These are phyloP conservation scores for Morelia viridis DNA, from an alignment of 2,797 vertebrate species.

Conservation along the genomic window DNA sequence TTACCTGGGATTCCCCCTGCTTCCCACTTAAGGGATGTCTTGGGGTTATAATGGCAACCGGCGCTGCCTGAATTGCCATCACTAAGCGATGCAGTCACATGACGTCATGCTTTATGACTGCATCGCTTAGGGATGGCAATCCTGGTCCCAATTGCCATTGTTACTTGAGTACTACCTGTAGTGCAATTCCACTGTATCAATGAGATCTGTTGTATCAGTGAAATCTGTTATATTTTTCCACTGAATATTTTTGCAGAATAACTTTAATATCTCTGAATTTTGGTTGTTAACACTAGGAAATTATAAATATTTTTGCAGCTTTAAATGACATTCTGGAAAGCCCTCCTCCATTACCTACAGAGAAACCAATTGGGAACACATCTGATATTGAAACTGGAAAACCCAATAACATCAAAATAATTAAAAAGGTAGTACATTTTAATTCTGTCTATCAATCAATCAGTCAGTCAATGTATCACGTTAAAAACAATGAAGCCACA, in stretches of 20 bases:
- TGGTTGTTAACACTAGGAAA: slow-evolving; percentile 26
- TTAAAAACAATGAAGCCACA: slow-evolving; percentile 12
- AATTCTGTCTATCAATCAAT: neutral
- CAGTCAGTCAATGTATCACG: no score
- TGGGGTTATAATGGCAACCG: neutral
- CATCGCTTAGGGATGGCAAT: neutral
- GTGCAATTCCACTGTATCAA: neutral
- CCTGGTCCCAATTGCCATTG: neutral
- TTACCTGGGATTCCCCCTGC: neutral
- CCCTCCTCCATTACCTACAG: slow-evolving; percentile 83
- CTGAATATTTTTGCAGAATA: neutral
- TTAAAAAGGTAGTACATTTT: slow-evolving; percentile 68
- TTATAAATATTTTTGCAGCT: slow-evolving; percentile 67
- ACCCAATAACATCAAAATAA: slow-evolving; percentile 53
- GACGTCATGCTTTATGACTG: neutral
- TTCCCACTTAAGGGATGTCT: neutral
- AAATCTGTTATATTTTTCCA: neutral
- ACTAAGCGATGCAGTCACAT: neutral
- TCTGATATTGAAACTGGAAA: slow-evolving; percentile 63
- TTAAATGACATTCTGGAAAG: slow-evolving; percentile 73
- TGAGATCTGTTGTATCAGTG: neutral
- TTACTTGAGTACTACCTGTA: neutral
- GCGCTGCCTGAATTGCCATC: neutral
- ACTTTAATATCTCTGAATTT: neutral
- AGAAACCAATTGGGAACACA: slow-evolving; percentile 82